Conservation (phyloP, 2,797 vertebrate genomes). For the Microctenopoma steveboyesi region DNA sequence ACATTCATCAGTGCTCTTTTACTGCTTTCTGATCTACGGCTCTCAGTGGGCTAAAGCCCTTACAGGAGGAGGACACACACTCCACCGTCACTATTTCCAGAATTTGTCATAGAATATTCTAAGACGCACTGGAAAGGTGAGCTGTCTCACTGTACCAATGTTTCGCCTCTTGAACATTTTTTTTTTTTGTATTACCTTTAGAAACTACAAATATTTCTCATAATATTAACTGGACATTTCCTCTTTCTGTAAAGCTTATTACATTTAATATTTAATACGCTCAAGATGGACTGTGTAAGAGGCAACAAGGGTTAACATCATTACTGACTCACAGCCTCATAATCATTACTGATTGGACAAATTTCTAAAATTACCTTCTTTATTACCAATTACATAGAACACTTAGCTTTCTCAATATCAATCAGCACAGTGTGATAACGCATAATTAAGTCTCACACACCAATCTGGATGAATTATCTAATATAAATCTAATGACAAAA, state of each 20-base stretch:
- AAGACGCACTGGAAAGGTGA: slow-evolving; percentile 21
- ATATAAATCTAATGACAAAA: slow-evolving; percentile 82
- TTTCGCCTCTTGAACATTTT: slow-evolving; percentile 21
- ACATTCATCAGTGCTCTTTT: slow-evolving; percentile 78
- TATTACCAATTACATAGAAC: slow-evolving; percentile 85
- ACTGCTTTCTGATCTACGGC: slow-evolving; percentile 74
- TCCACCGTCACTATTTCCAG: slow-evolving; percentile 46
- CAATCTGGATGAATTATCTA: slow-evolving; percentile 82
- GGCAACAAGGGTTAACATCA: slow-evolving; percentile 79
- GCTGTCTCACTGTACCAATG: slow-evolving; percentile 6
- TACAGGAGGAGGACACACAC: slow-evolving; percentile 61
- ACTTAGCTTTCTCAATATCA: slow-evolving; percentile 84
- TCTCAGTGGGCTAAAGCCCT: slow-evolving; percentile 64
- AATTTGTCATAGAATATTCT: slow-evolving; percentile 26
- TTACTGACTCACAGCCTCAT: slow-evolving; percentile 79
- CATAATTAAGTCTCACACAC: slow-evolving; percentile 80
- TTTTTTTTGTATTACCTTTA: slow-evolving; percentile 26
- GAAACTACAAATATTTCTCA: slow-evolving; percentile 21
- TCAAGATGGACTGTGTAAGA: slow-evolving; percentile 69
- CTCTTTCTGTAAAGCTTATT: slow-evolving; percentile 59
- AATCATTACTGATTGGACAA: slow-evolving; percentile 84
- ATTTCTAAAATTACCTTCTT: slow-evolving; percentile 81
- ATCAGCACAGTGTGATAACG: slow-evolving; percentile 80
- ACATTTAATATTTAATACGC: slow-evolving; percentile 66
- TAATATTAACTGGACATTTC: slow-evolving; percentile 48